Evolutionary conservation across 2,888 invertebrate genomes (phyloP), one percentile per base, ranked within the genome.

Genomic region (Homarus gammarus): DNA sequence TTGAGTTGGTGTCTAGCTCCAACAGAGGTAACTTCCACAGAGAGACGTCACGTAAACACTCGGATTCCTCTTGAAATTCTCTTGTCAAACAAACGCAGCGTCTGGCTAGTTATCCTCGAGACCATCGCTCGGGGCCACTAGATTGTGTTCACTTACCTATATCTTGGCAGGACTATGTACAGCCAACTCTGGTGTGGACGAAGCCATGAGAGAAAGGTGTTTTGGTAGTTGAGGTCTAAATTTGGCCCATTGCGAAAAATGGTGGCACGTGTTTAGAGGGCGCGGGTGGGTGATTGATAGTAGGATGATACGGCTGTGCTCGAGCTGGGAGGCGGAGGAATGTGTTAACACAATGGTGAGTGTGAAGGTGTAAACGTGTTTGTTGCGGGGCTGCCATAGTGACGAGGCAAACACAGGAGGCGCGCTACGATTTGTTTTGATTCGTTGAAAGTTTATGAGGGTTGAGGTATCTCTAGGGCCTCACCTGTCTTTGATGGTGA

Each of bases 11-110:
- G n/a, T n/a, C n/a, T n/a, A 44, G 44, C 6, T 44, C 12, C 44
- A 12, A 12, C 44, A 44, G 6, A 44, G 44, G 12, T 44, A 44
- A 44, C 44, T 44, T 5, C 6, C 44, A 44, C 44, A 44, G 12
- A 44, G 5, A 8, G 83, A 83, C 83, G 83, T 83, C 72, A 83
- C 51, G 51, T 83, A 83, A 83, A 83, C 83, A 83, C 49, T 22
- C 2, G 70, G 49, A 72, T 72, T 38, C 40, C 49, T 72, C 51
- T 56, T 72, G 72, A 72, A 72, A 83, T 51, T 70, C 70, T 68
- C 75, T 70, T 83, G 72, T 83, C 83, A 83, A 83, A 83, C 72
- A 72, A 83, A 70, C 51, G 12, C 51, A 22, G 33, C 36, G n/a
- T 83, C 49, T 72, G 72, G 51, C 27, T 3, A 5, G 36, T 38